phyloP scores from a whole-genome alignment of 2,113 vertebrate genomes.

The Mastomys natalensis region DNA sequence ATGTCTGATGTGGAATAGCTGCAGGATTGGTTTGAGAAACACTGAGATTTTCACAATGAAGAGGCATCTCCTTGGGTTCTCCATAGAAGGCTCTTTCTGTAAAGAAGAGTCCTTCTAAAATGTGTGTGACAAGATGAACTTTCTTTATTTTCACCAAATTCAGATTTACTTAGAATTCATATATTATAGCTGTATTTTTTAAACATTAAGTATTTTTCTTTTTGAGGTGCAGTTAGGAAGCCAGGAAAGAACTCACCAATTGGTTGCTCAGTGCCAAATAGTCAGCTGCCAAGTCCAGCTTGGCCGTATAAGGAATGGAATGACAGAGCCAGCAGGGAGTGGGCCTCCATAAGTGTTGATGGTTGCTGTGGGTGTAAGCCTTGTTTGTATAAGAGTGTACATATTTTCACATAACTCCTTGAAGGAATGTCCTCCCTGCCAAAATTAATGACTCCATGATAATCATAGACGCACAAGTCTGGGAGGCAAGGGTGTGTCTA shows the following conservation, averaged over 20 bases:
- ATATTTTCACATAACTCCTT: too few relatives aligned
- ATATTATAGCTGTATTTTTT: background rate
- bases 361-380: too few relatives aligned
- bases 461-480: too few relatives aligned
- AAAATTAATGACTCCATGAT: too few relatives aligned
- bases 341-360: too few relatives aligned
- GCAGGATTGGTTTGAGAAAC: background rate
- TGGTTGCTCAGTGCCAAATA: background rate
- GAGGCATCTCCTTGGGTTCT: background rate
- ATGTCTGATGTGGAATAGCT: background rate
- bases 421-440: too few relatives aligned
- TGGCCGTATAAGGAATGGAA: too few relatives aligned
- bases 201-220: background rate
- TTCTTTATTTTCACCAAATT: background rate
- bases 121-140: background rate
- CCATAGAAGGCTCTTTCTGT: background rate
- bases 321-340: too few relatives aligned
- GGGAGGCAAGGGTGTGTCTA: too few relatives aligned
- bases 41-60: background rate
- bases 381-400: too few relatives aligned
- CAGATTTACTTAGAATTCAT: background rate
- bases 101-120: constrained; percentile 23
- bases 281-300: background rate
- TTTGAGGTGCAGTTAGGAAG: background rate
- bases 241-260: background rate